Evolutionary conservation across 2,113 vertebrate species (phyloP), one percentile per base, ranked within the genome.

Genomic region (Bufo bufo): DNA sequence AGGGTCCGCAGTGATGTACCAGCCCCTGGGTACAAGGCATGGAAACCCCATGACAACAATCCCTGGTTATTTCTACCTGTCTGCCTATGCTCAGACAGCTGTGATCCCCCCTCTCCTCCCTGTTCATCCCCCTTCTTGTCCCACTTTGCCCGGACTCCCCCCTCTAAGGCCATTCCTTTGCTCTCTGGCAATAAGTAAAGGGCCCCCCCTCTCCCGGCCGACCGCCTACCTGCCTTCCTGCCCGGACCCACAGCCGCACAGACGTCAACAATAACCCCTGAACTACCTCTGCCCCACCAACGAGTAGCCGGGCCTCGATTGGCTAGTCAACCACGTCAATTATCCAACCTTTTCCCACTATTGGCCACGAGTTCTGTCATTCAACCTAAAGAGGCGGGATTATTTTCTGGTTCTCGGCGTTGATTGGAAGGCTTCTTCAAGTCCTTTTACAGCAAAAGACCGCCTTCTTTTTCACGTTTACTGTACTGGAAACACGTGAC

Each of bases 191-290:
- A 52, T 4, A 52, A n/a, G 4, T 11, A 2, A 8, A 11, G 0
- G 10, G 9, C 50, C 52, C 20, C 52, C 20, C 1, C 49, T 43
- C 10, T 4, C 12, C 16, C 23, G 17, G 23, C 13, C 6, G 43
- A 7, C 6, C 81, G 56, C 87, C 10, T 58, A 89, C 87, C 87
- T 58, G 77, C 87, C 87, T 69, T 61, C 47, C 17, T n/a, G 49
- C 19, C 86, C 17, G 86, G 78, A 66, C 4, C 43, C 74, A 77
- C 72, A 77, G 72, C 63, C 81, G 59, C 74, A 77, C 72, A 66
- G 72, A 84, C 81, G 82, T 84, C 71, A 89, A 84, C 81, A 84
- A 58, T 84, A 84, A 77, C 82, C 82, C 59, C 81, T 84, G 71
- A 89, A 77, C 87, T 83, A 47, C 59, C 47, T 56, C 80, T 65